Percentiles rank a stretch among this genome's conserved stretches.
Evolutionary conservation across 2,888 invertebrate species (phyloP).

Genomic region (Nephrotoma flavescens): DNA sequence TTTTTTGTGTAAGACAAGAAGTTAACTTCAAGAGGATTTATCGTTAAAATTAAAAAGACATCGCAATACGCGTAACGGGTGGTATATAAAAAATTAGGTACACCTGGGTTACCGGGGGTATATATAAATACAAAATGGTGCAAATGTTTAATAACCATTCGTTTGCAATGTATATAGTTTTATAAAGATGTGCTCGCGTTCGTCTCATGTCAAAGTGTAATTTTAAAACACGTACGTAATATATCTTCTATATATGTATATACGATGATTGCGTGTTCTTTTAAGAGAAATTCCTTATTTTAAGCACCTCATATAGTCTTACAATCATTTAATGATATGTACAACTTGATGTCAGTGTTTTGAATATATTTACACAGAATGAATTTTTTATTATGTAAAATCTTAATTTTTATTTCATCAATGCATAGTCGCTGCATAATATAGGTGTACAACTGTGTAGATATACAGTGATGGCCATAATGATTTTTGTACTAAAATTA

Average conservation of each 20-base stretch:
- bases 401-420: neutral
- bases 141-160: neutral
- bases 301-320: neutral
- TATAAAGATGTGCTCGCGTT: neutral
- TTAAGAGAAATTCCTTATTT: neutral
- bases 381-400: neutral
- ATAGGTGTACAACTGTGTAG: neutral
- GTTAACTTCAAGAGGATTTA: neutral
- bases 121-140: neutral
- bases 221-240: neutral
- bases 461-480: neutral
- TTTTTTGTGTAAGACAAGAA: neutral
- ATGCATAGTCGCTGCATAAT: neutral
- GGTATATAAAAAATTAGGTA: neutral
- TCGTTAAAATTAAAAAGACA: neutral
- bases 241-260: neutral
- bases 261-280: neutral
- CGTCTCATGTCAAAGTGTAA: neutral
- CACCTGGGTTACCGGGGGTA: neutral
- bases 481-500: neutral
- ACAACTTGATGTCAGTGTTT: neutral
- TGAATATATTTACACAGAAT: neutral
- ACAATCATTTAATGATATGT: neutral
- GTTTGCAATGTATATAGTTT: neutral
- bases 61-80: neutral